Base-by-base conservation (phyloP, 2,113 vertebrate species). In the Ia io region DNA sequence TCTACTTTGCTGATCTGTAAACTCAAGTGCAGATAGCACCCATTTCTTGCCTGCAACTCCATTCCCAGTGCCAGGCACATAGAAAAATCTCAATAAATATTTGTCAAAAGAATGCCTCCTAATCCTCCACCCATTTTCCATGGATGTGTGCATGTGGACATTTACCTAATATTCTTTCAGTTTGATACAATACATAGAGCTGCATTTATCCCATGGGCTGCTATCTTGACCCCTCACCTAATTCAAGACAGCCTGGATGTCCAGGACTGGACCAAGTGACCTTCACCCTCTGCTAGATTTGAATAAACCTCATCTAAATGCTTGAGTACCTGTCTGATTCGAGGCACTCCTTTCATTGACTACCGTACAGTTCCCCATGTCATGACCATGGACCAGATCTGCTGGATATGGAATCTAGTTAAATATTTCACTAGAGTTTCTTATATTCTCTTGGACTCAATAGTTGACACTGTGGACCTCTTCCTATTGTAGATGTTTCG, bases 1-100 rank as follows among this genome's bases (percentile, higher is more conserved):
- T 73, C 61, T 53, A 0, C 59, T 49, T 79, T 40, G 13, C 40
- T 88, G 67, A 40, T 37, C 18, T 51, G 7, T 83, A 44, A 63
- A 12, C 22, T 82, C 7, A 0, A 0, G 23, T 32, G n/a, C 22
- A 61, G 37, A 32, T 1, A 35, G 10, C 1, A 6, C 4, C 11
- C 79, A 10, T 86, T 95, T 94, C 56, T 84, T 94, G 8, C 35
- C 47, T 83, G 56, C 2, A n/a, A 9, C 7, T 84, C 3, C 37
- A 70, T 76, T 28, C 17, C 32, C 42, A 88, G 42, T 70, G 49
- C 37, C 20, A 74, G n/a, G 77, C 12, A 53, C 6, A 28, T 2
- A 16, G 42, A n/a, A 51, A 82, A 53, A 56, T 35, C 22, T 88
- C 10, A 13, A 6, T 25, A 87, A 71, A 28, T 83, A 32, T n/a